These are phyloP conservation scores for Lathronympha strigana DNA, from an alignment of 2,888 invertebrate genomes.

Conservation along the genomic window DNA sequence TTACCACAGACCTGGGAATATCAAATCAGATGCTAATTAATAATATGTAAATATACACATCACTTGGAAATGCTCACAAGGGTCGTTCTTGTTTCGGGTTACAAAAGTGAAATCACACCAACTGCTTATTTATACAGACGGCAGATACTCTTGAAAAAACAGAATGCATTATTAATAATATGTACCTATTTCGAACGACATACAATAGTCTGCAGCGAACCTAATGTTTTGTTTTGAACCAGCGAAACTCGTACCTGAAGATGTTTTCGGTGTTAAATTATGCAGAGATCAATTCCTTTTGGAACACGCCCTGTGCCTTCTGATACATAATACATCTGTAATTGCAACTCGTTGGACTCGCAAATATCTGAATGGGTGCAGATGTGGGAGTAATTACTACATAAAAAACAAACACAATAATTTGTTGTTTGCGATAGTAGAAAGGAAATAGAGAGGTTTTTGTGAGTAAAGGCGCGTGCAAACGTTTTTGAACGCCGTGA, in stretches of 20 bases:
- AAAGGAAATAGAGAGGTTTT: too few relatives aligned
- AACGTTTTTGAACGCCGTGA: too few relatives aligned
- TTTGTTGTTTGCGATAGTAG: not conserved
- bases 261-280: constrained; percentile 81
- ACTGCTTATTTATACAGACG: not conserved
- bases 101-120: constrained; percentile 5
- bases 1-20: constrained; percentile 32
- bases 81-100: not conserved
- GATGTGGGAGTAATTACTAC: constrained; percentile 20
- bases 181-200: constrained; percentile 72
- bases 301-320: constrained; percentile 65
- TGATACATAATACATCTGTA: constrained; percentile 81
- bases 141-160: constrained; percentile 14
- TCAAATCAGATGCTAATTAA: constrained; percentile 36
- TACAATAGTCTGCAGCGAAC: constrained; percentile 67
- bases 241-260: constrained; percentile 71
- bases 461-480: not conserved
- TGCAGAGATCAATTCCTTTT: constrained; percentile 83
- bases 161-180: constrained; percentile 55
- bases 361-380: constrained; percentile 43
- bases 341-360: constrained; percentile 68
- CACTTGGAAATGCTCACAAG: not conserved
- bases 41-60: constrained; percentile 29
- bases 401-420: constrained; percentile 20
- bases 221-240: constrained; percentile 81